Evolutionary conservation across 2,113 vertebrate genomes (phyloP).

Genomic region (Tylochromis polylepis): DNA sequence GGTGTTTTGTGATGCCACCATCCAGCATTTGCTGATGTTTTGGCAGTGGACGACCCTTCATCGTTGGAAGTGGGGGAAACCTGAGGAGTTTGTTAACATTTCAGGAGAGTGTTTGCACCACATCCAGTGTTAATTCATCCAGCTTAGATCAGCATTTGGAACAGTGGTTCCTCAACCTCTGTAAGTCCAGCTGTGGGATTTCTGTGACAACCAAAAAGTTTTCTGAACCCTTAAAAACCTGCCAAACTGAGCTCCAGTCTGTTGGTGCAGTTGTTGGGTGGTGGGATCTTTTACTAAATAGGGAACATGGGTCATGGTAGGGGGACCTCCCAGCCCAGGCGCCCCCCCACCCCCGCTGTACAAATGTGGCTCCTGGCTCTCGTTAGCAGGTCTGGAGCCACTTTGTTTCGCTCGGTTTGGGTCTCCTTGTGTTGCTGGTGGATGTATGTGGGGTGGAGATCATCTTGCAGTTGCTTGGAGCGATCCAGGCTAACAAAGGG

Average conservation of each 20-base stretch:
- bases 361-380: conserved; percentile 23
- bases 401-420: conserved; percentile 48
- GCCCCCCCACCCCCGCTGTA: neutral
- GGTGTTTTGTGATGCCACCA: neutral
- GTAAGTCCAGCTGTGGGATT: neutral
- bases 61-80: neutral
- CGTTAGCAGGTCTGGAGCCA: conserved; percentile 36
- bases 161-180: neutral
- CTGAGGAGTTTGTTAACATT: neutral
- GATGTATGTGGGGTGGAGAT: conserved; percentile 1
- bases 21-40: neutral
- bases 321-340: neutral
- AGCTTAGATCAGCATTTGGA: neutral
- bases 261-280: neutral
- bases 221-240: neutral
- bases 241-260: neutral
- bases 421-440: conserved; percentile 30
- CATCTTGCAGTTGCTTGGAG: conserved; percentile 43
- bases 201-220: neutral
- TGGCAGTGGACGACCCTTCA: neutral
- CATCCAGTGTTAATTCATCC: neutral
- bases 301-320: neutral
- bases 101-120: neutral
- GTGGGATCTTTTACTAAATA: neutral
- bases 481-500: conserved; percentile 32